These are phyloP conservation scores for Halichondria panicea DNA, from an alignment of 37 sponge, comb jelly and placozoan species.

Conservation along the genomic window DNA sequence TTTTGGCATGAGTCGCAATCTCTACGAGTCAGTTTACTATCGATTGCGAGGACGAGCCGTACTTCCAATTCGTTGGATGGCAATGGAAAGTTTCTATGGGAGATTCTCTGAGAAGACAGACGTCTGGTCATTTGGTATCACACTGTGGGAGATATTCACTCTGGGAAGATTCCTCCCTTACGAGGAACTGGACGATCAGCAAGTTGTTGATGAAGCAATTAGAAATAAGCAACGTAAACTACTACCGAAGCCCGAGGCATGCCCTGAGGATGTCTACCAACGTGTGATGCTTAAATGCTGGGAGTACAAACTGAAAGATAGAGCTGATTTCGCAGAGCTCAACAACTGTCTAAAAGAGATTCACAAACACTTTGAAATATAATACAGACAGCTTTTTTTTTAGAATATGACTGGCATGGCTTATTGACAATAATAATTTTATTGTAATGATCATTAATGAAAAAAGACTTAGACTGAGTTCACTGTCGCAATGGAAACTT, in stretches of 20 bases:
- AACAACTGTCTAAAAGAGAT: constrained; percentile 3
- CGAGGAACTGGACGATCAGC: constrained; percentile 56
- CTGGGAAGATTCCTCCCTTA: constrained; percentile 56
- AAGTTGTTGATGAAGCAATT: constrained; percentile 63
- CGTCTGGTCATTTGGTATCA: constrained; percentile 71
- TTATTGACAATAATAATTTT: too few relatives aligned
- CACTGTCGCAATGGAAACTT: too few relatives aligned
- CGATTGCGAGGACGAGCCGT: constrained; percentile 33
- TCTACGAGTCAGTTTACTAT: constrained; percentile 58
- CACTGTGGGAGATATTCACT: constrained; percentile 70
- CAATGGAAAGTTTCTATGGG: constrained; percentile 71
- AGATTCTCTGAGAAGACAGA: constrained; percentile 70
- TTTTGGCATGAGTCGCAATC: constrained; percentile 78
- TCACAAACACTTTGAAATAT: too few relatives aligned
- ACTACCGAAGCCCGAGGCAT: constrained; percentile 22
- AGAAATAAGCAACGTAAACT: background rate
- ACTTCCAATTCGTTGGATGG: constrained; percentile 74
- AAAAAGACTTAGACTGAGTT: too few relatives aligned
- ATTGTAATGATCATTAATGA: too few relatives aligned
- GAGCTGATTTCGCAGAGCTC: constrained; percentile 40
- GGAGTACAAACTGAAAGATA: constrained; percentile 22
- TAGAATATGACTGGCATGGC: too few relatives aligned
- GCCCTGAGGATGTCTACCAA: constrained; percentile 42
- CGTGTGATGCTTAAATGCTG: constrained; percentile 60
- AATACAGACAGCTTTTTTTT: too few relatives aligned